phyloP scores from a whole-genome alignment of 2,888 invertebrate species.

The Psylliodes chrysocephalus region DNA sequence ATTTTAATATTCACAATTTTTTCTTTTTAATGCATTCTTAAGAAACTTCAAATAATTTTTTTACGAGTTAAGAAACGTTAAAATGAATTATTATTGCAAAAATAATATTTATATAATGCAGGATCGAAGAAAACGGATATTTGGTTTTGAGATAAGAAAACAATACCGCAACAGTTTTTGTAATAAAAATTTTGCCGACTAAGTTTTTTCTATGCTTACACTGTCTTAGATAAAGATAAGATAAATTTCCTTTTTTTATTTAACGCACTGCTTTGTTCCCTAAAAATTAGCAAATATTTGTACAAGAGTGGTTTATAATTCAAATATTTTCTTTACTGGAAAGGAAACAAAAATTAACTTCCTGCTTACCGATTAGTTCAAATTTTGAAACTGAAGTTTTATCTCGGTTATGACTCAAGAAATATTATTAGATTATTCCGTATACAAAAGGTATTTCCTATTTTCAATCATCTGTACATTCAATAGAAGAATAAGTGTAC shows the following conservation, averaged over 20 bases:
- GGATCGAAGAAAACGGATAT: too few species aligned
- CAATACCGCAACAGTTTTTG: not conserved
- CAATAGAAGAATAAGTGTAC: too few species aligned
- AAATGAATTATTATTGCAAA: too few species aligned
- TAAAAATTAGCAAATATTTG: slow-evolving; percentile 14
- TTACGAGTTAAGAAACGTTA: too few species aligned
- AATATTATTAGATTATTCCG: too few species aligned
- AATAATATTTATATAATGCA: too few species aligned
- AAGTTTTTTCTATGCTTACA: not conserved
- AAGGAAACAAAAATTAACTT: not conserved
- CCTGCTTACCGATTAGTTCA: not conserved
- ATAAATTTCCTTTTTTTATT: not conserved
- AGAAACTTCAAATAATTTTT: too few species aligned
- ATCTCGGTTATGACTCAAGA: not conserved
- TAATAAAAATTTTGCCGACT: not conserved
- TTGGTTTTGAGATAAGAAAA: too few species aligned
- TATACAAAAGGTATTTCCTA: too few species aligned
- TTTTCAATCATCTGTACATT: too few species aligned
- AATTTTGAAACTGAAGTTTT: not conserved
- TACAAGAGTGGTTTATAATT: not conserved
- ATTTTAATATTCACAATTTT: too few species aligned
- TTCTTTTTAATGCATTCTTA: too few species aligned
- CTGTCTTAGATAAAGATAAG: not conserved
- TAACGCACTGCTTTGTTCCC: not conserved
- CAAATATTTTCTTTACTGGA: slow-evolving; percentile 2